A percentile compares a stretch with the other conserved stretches of the same genome.
Conservation (phyloP, 1,140 invertebrate species). For the Uloborus diversus region DNA sequence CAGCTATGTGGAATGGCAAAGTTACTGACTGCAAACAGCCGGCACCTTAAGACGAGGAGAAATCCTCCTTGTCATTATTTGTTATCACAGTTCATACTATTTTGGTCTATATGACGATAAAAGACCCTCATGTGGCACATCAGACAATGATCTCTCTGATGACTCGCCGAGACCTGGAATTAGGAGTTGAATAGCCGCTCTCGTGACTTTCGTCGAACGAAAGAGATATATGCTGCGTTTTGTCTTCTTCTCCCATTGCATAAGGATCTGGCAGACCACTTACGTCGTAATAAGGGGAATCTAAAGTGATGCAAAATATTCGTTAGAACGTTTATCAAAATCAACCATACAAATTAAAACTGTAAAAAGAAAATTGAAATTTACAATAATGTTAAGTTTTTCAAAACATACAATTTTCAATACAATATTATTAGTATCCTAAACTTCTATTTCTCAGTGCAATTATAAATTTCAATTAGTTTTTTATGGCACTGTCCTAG, state of each 20-base stretch:
- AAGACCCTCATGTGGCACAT: slow-evolving; percentile 61
- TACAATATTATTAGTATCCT: too few species aligned
- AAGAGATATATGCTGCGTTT: slow-evolving; percentile 82
- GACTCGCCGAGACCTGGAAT: slow-evolving; percentile 85
- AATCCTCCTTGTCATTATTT: slow-evolving; percentile 14
- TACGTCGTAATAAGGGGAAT: slow-evolving; percentile 91
- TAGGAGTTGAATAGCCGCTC: slow-evolving; percentile 91
- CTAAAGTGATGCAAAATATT: slow-evolving; percentile 66
- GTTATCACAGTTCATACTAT: slow-evolving; percentile 46
- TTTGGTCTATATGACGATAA: slow-evolving; percentile 18
- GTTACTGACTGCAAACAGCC: background rate
- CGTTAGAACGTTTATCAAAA: too few species aligned
- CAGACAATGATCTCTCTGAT: slow-evolving; percentile 95
- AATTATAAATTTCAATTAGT: too few species aligned
- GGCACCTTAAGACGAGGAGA: slow-evolving; percentile 31
- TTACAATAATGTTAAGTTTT: too few species aligned
- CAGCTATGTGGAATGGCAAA: slow-evolving; percentile 36
- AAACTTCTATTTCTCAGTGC: too few species aligned
- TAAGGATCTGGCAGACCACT: slow-evolving; percentile 88
- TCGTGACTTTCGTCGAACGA: slow-evolving; percentile 91
- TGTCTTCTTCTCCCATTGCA: slow-evolving; percentile 72
- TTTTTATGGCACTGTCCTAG: too few species aligned
- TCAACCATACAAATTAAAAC: background rate
- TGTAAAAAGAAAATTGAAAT: background rate
- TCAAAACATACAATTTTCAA: too few species aligned